These are phyloP conservation scores for Lordiphosa collinella DNA, from an alignment of 1,140 invertebrate species.

Conservation along the genomic window DNA sequence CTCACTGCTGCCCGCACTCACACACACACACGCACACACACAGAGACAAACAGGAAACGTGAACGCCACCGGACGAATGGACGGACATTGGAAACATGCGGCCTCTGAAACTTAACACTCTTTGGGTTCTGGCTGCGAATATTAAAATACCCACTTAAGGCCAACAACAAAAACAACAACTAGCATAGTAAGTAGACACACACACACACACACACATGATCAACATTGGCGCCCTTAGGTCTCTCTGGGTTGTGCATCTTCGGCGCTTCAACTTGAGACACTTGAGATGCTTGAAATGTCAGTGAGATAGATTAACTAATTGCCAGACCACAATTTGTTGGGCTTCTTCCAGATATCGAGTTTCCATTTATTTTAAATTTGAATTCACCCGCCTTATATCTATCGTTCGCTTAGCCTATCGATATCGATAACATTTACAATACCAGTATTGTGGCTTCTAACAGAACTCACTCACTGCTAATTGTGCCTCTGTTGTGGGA, in stretches of 20 bases:
- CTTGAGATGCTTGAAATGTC: conserved; percentile 7
- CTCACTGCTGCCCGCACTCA: conserved; percentile 19
- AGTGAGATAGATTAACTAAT: conserved; percentile 4
- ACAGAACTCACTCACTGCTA: no score
- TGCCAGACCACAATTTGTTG: conserved; percentile 7
- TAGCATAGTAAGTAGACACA: conserved; percentile 8
- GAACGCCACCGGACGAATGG: conserved; percentile 28
- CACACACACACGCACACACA: conserved; percentile 5
- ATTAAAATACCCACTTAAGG: conserved; percentile 73
- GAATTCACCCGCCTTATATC: no score
- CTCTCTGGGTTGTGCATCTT: conserved; percentile 1
- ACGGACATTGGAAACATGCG: conserved; percentile 31
- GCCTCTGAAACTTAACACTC: conserved; percentile 71
- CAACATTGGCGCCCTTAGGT: conserved; percentile 7
- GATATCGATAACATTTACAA: neutral
- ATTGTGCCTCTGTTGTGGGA: no score
- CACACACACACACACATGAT: conserved; percentile 7
- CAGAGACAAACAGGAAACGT: conserved; percentile 57
- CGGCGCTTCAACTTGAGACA: conserved; percentile 7
- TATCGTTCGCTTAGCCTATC: no score
- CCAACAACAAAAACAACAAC: conserved; percentile 25
- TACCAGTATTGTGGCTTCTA: neutral
- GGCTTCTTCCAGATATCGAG: neutral
- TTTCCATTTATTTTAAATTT: neutral
- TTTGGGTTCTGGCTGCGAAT: conserved; percentile 61